Evolutionary conservation across 2,113 vertebrate species (phyloP), one percentile per base, ranked within the genome.

Genomic region (Phyllopteryx taeniolatus): DNA sequence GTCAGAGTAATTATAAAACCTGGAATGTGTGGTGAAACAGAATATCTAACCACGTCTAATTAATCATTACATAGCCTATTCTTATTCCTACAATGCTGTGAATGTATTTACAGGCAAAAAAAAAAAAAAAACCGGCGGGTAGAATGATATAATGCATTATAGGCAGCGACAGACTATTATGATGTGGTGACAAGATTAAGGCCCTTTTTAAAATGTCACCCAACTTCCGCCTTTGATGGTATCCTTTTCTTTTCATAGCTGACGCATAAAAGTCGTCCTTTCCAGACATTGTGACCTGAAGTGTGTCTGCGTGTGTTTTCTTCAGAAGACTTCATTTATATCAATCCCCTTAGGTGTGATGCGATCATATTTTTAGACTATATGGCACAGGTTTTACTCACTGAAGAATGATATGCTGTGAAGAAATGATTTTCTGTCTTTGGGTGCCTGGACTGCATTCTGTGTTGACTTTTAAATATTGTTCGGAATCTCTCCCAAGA

Each of bases 151-250:
- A 64, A 70, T 22, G 2, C 42, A 66, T 80, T 79, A 88, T 71
- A 44, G 71, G 35, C 71, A 70, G 17, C 14, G 59, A 70, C 78
- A 79, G 74, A 81, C 72, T 84, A 83, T 80, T 79, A 75, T 73
- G 80, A 87, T 83, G 70, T 49, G 70, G 77, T 78, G 83, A 81
- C 73, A 76, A 87, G 83, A 88, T 85, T 76, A 84, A 64, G 78
- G 63, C 65, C 71, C 51, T 61, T 68, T 73, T 70, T 70, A 82
- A 81, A 83, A 84, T 73, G 70, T 67, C 68, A 70, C 53, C 76
- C 61, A 71, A 76, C 86, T 60, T 80, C 67, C 56, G 46, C 27
- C 67, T 88, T 81, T 87, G 83, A 86, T 89, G 84, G 79, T 73
- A 78, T 80, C 80, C 77, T 70, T 73, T 60, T 75, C 76, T 79